Conservation (phyloP, 2,888 invertebrate species). For the Pristionchus maxplancki region DNA sequence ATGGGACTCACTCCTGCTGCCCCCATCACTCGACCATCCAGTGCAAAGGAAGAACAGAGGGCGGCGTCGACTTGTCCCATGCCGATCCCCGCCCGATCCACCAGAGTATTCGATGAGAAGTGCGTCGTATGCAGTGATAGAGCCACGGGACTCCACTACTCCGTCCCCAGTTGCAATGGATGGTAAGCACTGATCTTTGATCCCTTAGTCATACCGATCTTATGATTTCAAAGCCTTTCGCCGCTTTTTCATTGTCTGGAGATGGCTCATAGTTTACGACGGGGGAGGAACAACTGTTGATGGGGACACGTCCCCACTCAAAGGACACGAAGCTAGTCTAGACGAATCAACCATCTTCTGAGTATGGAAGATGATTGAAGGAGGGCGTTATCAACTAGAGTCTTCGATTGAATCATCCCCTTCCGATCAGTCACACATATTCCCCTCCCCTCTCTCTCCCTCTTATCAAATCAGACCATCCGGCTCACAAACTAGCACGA, state of each 20-base stretch:
- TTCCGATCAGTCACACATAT: not conserved
- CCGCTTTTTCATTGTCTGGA: not conserved
- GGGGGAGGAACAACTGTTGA: not conserved
- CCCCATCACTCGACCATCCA: not conserved
- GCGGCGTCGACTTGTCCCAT: not conserved
- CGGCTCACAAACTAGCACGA: not conserved
- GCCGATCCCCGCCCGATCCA: not conserved
- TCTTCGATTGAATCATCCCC: not conserved
- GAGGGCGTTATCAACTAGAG: not conserved
- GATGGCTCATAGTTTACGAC: not conserved
- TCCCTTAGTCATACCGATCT: not conserved
- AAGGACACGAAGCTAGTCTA: not conserved
- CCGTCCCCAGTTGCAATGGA: constrained; percentile 54
- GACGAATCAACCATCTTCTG: not conserved
- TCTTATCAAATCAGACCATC: constrained; percentile 17
- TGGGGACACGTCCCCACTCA: not conserved
- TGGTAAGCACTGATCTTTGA: constrained; percentile 43
- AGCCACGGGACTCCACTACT: constrained; percentile 60
- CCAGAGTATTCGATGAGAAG: constrained; percentile 50
- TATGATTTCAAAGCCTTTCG: not conserved
- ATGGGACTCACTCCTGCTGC: not conserved
- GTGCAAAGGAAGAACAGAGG: not conserved
- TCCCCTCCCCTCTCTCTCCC: not conserved
- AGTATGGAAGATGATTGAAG: not conserved
- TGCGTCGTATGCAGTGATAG: constrained; percentile 59